Conservation (phyloP, 2,797 vertebrate species). For the Tragopan temminckii region DNA sequence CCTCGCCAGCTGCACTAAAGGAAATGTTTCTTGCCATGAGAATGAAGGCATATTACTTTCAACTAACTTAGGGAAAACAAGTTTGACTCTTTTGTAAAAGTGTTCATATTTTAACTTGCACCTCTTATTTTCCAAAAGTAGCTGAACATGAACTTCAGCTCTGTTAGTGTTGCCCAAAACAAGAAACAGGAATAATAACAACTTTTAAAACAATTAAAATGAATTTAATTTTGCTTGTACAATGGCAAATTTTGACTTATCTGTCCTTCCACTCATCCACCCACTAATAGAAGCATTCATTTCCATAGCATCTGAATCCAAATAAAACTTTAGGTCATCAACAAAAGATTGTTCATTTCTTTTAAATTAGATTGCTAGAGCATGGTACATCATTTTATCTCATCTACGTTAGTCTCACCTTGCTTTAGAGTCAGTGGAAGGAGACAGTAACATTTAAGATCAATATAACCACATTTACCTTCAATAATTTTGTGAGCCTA, state of each 20-base stretch:
- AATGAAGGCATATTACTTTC: conserved; percentile 31
- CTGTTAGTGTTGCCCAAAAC: background rate
- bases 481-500: background rate
- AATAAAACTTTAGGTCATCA: background rate
- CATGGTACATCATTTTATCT: background rate
- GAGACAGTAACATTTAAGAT: background rate
- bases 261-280: background rate
- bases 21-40: conserved; percentile 17
- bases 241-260: background rate
- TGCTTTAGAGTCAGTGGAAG: background rate
- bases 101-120: background rate
- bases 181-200: background rate
- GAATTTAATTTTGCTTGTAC: background rate
- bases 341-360: background rate
- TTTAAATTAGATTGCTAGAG: background rate
- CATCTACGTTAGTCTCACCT: background rate
- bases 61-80: conserved; percentile 39
- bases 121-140: background rate
- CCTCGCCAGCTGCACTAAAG: conserved; percentile 37
- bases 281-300: background rate
- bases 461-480: background rate
- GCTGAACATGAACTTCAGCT: background rate
- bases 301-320: background rate
- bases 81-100: background rate
- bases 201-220: background rate